Evolutionary conservation across 2,888 invertebrate species (phyloP), one percentile per base, ranked within the genome.

Genomic region (Hydrotaea diabolus): DNA sequence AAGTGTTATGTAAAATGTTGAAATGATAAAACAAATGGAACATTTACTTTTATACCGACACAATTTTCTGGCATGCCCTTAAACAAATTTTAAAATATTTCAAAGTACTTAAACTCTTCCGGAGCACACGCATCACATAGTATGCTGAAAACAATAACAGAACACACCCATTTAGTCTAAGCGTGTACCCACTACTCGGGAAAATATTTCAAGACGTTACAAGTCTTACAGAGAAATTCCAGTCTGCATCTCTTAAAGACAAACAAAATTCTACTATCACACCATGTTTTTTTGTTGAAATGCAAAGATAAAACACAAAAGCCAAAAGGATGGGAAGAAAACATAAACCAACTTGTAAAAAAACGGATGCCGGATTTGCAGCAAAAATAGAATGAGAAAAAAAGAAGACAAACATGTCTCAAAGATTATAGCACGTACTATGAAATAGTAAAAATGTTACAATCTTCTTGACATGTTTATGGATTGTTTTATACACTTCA

Each of bases 401-500:
- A 49, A 26, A n/a, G n/a, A 72, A 31, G 11, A 73, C 21, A 55
- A 55, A 17, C 55, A 66, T 43, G 39, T 59, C 43, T 74, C 43
- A 43, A 39, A 59, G 73, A 74, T 74, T 74, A 74, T 59, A 74
- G 59, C 73, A 74, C 73, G 73, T 74, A 59, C 59, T 39, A 39
- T 39, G 21, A 59, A 74, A 74, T 74, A 39, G 55, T 74, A 74
- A 71, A 74, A 69, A 71, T 57, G 46, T 59, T 26, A 71, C 77
- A 77, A 71, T 71, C 71, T 71, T 43, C 77, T 71, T 77, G 77
- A 77, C 77, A 77, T 77, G 77, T 77, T 77, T 71, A 77, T 77
- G 71, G 69, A 66, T 66, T 66, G 66, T 66, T 66, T 66, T 66
- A 66, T 66, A 66, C 36, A 66, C 66, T 66, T 66, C 19, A 66